Percentiles rank a stretch among this genome's conserved stretches.
Evolutionary conservation across 2,888 invertebrate genomes (phyloP).

Genomic region (Phyllotreta striolata): DNA sequence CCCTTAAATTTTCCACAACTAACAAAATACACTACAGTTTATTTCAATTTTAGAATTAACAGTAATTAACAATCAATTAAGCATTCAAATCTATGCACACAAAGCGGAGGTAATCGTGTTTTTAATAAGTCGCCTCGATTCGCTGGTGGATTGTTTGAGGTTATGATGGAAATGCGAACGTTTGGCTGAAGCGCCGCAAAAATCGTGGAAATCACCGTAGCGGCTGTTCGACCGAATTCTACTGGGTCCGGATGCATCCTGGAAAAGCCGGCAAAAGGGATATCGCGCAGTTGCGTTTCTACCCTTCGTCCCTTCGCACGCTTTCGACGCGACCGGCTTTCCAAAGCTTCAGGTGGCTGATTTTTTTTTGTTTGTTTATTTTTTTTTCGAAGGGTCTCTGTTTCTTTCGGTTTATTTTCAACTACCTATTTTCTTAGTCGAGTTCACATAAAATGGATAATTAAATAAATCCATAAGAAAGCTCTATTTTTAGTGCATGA

Average conservation of each 20-base stretch:
- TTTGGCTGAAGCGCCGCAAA: neutral
- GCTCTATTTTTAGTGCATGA: too few species aligned
- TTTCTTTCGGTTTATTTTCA: too few species aligned
- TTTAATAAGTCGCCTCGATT: neutral
- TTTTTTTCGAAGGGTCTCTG: too few species aligned
- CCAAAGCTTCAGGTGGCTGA: constrained; percentile 12
- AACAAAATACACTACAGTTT: too few species aligned
- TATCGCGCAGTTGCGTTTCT: constrained; percentile 15
- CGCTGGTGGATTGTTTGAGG: constrained; percentile 3
- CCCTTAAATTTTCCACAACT: too few species aligned
- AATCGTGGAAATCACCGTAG: constrained; percentile 35
- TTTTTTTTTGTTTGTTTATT: constrained; percentile 7
- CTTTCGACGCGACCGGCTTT: constrained; percentile 4
- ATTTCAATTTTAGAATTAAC: too few species aligned
- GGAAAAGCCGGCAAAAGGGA: constrained; percentile 7
- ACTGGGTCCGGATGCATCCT: constrained; percentile 18
- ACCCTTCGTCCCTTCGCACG: constrained; percentile 3
- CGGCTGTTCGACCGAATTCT: constrained; percentile 15
- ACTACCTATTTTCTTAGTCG: too few species aligned
- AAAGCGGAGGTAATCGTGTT: neutral
- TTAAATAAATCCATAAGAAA: too few species aligned
- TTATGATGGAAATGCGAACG: neutral
- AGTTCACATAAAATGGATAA: too few species aligned
- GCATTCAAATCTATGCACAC: neutral
- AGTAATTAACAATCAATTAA: too few species aligned